Conservation (phyloP, 2,888 invertebrate genomes). For the Aphrophora alni region DNA sequence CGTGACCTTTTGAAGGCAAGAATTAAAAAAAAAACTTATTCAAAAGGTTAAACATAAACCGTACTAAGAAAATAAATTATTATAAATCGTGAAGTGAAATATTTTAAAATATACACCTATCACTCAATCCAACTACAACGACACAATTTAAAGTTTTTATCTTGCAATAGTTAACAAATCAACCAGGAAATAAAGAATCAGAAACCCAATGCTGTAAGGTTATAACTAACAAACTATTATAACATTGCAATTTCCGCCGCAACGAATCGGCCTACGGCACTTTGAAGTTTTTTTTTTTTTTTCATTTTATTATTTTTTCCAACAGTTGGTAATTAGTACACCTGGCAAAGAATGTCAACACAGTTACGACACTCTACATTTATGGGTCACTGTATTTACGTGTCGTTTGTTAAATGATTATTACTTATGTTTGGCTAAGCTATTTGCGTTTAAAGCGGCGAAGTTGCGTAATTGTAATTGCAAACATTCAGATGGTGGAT, state of each 20-base stretch:
- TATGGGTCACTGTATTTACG: background rate
- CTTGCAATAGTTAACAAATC: background rate
- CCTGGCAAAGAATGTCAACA: background rate
- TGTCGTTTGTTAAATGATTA: background rate
- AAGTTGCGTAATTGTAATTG: too few species aligned
- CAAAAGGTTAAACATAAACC: too few species aligned
- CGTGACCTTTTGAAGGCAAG: too few species aligned
- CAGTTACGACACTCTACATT: background rate
- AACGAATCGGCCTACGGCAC: background rate
- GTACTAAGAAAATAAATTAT: too few species aligned
- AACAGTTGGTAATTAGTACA: background rate
- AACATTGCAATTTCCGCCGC: background rate
- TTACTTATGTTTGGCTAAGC: background rate
- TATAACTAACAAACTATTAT: background rate
- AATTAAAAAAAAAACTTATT: too few species aligned
- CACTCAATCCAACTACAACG: too few species aligned
- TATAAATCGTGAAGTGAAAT: too few species aligned
- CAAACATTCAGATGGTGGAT: too few species aligned
- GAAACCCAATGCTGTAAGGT: background rate
- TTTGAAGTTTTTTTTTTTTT: background rate
- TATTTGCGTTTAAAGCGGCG: background rate
- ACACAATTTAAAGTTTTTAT: background rate
- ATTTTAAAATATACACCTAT: too few species aligned
- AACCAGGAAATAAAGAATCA: background rate
- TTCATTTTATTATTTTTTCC: background rate